Percentiles rank a stretch among this genome's conserved stretches.
Conservation (phyloP, 2,888 invertebrate species). For the Drosophila kambysellisi region DNA sequence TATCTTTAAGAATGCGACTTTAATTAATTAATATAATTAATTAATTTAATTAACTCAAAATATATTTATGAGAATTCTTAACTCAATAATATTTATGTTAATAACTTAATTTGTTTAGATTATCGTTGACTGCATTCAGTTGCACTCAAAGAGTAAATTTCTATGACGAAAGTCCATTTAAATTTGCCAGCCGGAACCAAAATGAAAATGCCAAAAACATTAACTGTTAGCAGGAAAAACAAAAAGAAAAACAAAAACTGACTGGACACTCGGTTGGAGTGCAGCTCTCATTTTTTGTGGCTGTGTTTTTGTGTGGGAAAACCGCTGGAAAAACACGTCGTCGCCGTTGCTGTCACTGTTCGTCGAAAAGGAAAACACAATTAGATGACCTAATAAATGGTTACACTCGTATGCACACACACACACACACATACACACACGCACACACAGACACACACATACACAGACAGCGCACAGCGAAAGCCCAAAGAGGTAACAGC, state of each 20-base stretch:
- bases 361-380: slow-evolving; percentile 79
- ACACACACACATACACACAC: slow-evolving; percentile 7
- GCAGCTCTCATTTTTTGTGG: slow-evolving; percentile 23
- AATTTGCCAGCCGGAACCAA: slow-evolving; percentile 59
- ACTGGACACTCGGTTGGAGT: slow-evolving; percentile 11
- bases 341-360: slow-evolving; percentile 39
- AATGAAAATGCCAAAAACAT: slow-evolving; percentile 34
- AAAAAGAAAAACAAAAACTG: slow-evolving; percentile 21
- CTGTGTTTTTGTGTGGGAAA: slow-evolving; percentile 66
- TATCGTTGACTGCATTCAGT: slow-evolving; percentile 23
- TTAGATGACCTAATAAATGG: slow-evolving; percentile 83
- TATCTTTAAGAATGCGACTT: too few species aligned
- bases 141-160: slow-evolving; percentile 28
- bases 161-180: slow-evolving; percentile 56
- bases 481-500: slow-evolving; percentile 48
- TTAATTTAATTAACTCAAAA: too few species aligned
- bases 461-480: slow-evolving; percentile 19
- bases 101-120: slow-evolving; percentile 9
- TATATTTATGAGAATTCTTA: too few species aligned
- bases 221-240: slow-evolving; percentile 16
- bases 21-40: too few species aligned
- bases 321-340: slow-evolving; percentile 68
- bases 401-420: slow-evolving; percentile 60
- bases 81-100: neutral
- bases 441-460: slow-evolving; percentile 2